Evolutionary conservation across 2,797 vertebrate species (phyloP).

Genomic region (Ciconia nigra): DNA sequence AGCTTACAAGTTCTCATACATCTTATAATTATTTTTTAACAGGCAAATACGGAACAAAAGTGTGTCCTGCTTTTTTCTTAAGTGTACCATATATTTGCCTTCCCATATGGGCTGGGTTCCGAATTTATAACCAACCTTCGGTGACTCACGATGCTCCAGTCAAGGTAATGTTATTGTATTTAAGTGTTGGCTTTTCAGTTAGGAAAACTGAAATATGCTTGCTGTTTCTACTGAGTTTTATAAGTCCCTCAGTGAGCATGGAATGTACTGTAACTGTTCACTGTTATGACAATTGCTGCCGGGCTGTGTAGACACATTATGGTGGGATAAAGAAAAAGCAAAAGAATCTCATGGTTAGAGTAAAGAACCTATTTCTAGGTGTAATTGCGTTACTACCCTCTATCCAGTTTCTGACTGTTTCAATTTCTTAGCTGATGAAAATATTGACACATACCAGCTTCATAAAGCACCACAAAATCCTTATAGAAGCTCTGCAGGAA

Average conservation of each 20-base stretch:
- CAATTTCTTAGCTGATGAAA: background rate
- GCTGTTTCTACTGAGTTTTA: background rate
- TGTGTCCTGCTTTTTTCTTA: slow-evolving; percentile 82
- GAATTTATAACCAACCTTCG: slow-evolving; percentile 84
- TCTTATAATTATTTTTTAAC: slow-evolving; percentile 1
- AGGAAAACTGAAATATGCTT: background rate
- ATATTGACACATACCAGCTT: background rate
- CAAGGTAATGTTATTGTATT: slow-evolving; percentile 71
- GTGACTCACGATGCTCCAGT: slow-evolving; percentile 46
- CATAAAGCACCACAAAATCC: background rate
- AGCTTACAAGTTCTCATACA: background rate
- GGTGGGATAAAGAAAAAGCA: background rate
- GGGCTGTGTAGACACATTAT: background rate
- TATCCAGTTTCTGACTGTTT: background rate
- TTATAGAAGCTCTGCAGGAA: background rate
- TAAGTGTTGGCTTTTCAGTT: background rate
- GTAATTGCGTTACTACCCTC: background rate
- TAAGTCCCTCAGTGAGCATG: background rate
- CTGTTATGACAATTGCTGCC: background rate
- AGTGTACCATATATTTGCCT: slow-evolving; percentile 83
- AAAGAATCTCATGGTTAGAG: background rate
- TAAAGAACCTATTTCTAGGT: background rate
- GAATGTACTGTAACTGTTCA: background rate
- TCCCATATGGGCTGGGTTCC: slow-evolving; percentile 89
- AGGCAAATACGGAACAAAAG: slow-evolving; percentile 88